Base-by-base conservation (phyloP, 2,888 invertebrate species). In the Nomada ferruginata region DNA sequence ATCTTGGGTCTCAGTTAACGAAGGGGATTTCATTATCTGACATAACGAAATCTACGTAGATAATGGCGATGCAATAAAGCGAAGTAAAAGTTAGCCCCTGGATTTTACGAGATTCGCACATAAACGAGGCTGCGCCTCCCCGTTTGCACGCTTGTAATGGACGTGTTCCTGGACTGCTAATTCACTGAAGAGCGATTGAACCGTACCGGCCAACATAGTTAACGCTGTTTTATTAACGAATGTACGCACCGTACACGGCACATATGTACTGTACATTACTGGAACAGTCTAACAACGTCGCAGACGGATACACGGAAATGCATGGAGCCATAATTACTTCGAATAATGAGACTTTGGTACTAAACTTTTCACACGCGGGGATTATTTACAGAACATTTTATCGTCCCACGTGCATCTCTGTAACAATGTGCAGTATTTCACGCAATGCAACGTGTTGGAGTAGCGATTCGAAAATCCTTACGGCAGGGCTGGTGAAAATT, bases 171-270 rank as follows among this genome's bases (percentile, higher is more conserved):
- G 73, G 69, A 5, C 73, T 73, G 82, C 70, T 81, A 83, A 83
- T 83, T 83, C 82, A 81, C 69, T 77, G 81, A 83, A 83, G 76
- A 83, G 61, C 82, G 81, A 83, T 83, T 83, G 82, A 83, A 77
- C 82, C 69, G 76, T 80, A 69, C 76, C 44, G 68, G 55, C 68
- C 74, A 79, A 66, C 95, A 95, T 85, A 83, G 77, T 85, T 86
- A 85, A 85, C 72, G 65, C 64, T 86, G 81, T 85, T 86, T 86
- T 87, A 83, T 83, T 83, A 83, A 83, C 83, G 81, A 82, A 60
- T 72, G 64, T 72, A 82, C 68, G 53, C 53, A 82, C 76, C 5
- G 71, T 61, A 81, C 65, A 74, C 52, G 42, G 50, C 60, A 60
- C 70, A 75, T 44, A 57, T 82, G 60, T 81, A 75, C 66, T 36